These are phyloP conservation scores for Psylliodes chrysocephalus DNA, from an alignment of 2,888 invertebrate genomes.

Conservation along the genomic window DNA sequence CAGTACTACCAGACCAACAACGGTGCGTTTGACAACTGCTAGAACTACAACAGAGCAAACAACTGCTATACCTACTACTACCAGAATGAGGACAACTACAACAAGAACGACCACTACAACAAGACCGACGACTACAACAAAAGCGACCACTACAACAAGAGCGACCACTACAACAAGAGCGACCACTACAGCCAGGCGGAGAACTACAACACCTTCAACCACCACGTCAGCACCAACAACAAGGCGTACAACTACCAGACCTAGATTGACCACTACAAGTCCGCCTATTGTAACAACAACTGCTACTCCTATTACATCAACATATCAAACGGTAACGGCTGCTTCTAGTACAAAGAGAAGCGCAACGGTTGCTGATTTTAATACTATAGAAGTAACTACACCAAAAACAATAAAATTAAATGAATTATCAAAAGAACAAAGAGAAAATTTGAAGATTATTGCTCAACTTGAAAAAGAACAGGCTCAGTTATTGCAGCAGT, in stretches of 20 bases:
- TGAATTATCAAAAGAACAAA: slow-evolving; percentile 59
- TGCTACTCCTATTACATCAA: slow-evolving; percentile 30
- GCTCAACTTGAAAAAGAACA: slow-evolving; percentile 61
- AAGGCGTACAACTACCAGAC: slow-evolving; percentile 30
- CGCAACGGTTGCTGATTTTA: slow-evolving; percentile 26
- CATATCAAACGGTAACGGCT: slow-evolving; percentile 2
- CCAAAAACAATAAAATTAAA: slow-evolving; percentile 50
- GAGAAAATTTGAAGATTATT: slow-evolving; percentile 59
- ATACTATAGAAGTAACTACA: slow-evolving; percentile 33
- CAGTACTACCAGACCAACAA: slow-evolving; percentile 8
- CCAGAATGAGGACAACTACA: background rate
- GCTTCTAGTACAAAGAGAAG: slow-evolving; percentile 33
- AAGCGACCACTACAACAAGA: slow-evolving; percentile 30
- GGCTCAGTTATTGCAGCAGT: slow-evolving; percentile 59
- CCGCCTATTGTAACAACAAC: slow-evolving; percentile 38
- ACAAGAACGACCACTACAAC: slow-evolving; percentile 34
- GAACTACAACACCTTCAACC: slow-evolving; percentile 36
- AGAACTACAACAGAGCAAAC: slow-evolving; percentile 28
- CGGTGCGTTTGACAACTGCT: background rate
- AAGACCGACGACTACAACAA: slow-evolving; percentile 34
- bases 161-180: slow-evolving; percentile 22
- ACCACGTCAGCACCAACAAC: slow-evolving; percentile 30
- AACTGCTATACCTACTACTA: slow-evolving; percentile 15
- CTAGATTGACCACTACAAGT: slow-evolving; percentile 32
- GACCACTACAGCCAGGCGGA: slow-evolving; percentile 24